Evolutionary conservation across 2,888 invertebrate genomes (phyloP).

Genomic region (Meteorus cinctellus): DNA sequence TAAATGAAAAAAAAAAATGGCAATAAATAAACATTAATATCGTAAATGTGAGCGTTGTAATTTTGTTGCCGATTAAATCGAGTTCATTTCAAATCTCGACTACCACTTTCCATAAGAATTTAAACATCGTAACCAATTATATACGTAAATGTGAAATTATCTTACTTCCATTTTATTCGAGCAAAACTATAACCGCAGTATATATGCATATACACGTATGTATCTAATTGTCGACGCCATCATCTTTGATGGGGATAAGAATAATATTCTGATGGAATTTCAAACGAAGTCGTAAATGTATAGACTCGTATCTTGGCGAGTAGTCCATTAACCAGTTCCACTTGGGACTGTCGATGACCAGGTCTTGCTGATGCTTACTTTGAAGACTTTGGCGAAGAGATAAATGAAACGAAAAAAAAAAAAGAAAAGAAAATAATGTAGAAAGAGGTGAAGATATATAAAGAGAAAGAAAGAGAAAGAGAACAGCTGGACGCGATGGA

Average conservation of each 20-base stretch:
- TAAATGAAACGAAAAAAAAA: slow-evolving; percentile 26
- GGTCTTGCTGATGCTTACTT: slow-evolving; percentile 31
- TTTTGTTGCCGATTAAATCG: slow-evolving; percentile 35
- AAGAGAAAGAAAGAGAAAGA: slow-evolving; percentile 28
- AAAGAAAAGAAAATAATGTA: slow-evolving; percentile 27
- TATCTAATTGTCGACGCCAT: slow-evolving; percentile 26
- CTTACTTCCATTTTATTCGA: slow-evolving; percentile 1
- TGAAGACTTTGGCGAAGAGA: slow-evolving; percentile 33
- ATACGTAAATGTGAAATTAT: slow-evolving; percentile 21
- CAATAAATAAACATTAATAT: slow-evolving; percentile 24
- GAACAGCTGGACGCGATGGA: slow-evolving; percentile 41
- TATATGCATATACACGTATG: background rate
- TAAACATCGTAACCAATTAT: slow-evolving; percentile 33
- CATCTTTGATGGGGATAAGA: slow-evolving; percentile 10
- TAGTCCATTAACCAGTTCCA: slow-evolving; percentile 52
- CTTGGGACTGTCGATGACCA: slow-evolving; percentile 28
- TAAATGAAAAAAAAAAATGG: background rate
- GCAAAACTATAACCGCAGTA: background rate
- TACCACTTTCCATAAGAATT: slow-evolving; percentile 16
- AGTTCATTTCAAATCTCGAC: slow-evolving; percentile 39
- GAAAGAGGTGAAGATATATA: slow-evolving; percentile 11
- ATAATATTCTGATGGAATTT: slow-evolving; percentile 44
- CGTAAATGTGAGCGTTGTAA: background rate
- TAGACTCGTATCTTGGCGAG: slow-evolving; percentile 44
- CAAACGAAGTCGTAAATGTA: slow-evolving; percentile 52